Evolutionary conservation across 1,140 invertebrate species (phyloP), one percentile per base, ranked within the genome.

Genomic region (Euura lappo): DNA sequence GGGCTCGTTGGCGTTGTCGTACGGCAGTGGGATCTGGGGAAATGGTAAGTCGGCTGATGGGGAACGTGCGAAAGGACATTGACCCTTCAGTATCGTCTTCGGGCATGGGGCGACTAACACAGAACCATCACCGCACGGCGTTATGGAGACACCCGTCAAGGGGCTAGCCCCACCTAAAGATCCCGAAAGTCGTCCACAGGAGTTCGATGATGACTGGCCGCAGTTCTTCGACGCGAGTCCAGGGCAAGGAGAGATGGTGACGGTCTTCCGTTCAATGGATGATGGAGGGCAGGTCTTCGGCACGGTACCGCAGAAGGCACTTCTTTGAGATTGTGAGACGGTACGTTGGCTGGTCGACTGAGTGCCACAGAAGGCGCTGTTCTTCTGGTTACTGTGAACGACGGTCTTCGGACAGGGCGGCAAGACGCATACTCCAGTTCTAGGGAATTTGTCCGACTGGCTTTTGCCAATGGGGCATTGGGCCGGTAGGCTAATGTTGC

Each of bases 1-100:
- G 46, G 72, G 8, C 7, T 71, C 0, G 45, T 28, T 6, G n/a
- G 77, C 42, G 68, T 76, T 47, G 10, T 84, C 81, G 13, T 79
- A 73, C 11, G 86, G 85, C 3, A 87, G 67, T 3, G 85, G 86
- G 44, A 87, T 88, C 46, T 87, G 84, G 2, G 86, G 86, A 66
- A 83, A 88, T 4, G 86, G 86, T 5, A 85, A 51, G 51, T 81
- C 0, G 79, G 68, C 47, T 75, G 51, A 81, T 28, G 78, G 65
- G 5, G 28, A 73, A 1, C 51, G 73, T 68, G 44, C 74, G 74
- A 6, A 68, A 11, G 72, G 65, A 76, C 75, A 79, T 66, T 75
- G 47, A 2, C 69, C 64, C 70, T 83, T 83, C 0, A 79, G 68
- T 6, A 79, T 80, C 7, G 79, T 78, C 71, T 83, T 83, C 2